Evolutionary conservation across 2,797 vertebrate genomes (phyloP).

Genomic region (Typhlichthys eigenmanni): DNA sequence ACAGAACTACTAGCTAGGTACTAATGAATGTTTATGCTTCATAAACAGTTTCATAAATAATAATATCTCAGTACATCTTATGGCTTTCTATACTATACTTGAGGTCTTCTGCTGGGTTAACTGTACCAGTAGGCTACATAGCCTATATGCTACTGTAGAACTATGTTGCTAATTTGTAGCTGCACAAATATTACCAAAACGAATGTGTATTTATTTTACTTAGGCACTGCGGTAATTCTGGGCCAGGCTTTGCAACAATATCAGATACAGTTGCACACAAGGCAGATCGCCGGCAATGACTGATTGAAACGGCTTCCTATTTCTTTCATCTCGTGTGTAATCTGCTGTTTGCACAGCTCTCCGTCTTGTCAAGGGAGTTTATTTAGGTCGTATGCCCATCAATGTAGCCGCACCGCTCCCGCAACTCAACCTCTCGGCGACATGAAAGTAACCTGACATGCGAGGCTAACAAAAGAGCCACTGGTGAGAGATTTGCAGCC

Average conservation of each 20-base stretch:
- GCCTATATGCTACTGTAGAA: background rate
- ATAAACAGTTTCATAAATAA: no score
- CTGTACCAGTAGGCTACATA: no score
- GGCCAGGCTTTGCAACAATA: background rate
- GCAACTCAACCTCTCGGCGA: constrained; percentile 47
- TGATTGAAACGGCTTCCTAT: constrained; percentile 54
- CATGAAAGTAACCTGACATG: constrained; percentile 31
- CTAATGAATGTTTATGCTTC: no score
- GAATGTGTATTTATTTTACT: constrained; percentile 1
- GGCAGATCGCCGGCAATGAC: constrained; percentile 39
- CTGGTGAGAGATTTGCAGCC: constrained; percentile 68
- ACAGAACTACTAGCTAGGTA: no score
- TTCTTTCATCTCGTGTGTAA: constrained; percentile 78
- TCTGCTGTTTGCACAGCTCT: constrained; percentile 82
- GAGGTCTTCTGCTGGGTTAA: no score
- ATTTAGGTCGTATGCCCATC: constrained; percentile 73
- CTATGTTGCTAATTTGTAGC: background rate
- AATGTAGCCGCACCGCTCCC: constrained; percentile 56
- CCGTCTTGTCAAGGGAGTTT: constrained; percentile 76
- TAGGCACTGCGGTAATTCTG: background rate
- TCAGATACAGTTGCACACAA: background rate
- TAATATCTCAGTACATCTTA: no score
- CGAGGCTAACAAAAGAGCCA: constrained; percentile 47
- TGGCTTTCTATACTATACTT: no score
- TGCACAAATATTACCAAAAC: background rate